These are phyloP conservation scores for Nibea coibor DNA, from an alignment of 2,113 vertebrate species.

Conservation along the genomic window DNA sequence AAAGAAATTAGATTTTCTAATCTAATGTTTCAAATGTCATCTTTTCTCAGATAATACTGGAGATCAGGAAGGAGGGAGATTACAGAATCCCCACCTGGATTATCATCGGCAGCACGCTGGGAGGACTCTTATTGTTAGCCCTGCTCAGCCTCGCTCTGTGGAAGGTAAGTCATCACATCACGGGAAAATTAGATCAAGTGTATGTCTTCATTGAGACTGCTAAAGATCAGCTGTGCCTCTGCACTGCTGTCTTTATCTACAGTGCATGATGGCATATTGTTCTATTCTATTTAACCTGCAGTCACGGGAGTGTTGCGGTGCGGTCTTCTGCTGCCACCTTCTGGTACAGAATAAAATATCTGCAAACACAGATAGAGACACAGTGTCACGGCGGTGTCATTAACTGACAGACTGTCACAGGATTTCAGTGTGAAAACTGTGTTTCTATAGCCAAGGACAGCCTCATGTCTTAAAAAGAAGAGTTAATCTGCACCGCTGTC, in stretches of 20 bases:
- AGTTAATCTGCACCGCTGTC: background rate
- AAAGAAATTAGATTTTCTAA: background rate
- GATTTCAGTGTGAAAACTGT: background rate
- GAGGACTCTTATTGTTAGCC: constrained; percentile 93
- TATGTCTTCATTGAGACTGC: background rate
- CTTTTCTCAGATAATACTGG: constrained; percentile 86
- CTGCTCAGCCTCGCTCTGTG: constrained; percentile 92
- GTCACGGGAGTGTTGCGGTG: background rate
- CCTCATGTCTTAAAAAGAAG: background rate
- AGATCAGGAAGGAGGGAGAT: constrained; percentile 93
- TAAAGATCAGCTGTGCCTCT: background rate
- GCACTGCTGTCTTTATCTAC: background rate
- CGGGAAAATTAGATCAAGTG: no score
- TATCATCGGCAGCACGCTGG: constrained; percentile 92
- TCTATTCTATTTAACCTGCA: background rate
- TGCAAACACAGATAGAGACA: background rate
- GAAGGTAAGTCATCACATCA: constrained; percentile 85
- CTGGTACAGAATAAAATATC: constrained; percentile 4
- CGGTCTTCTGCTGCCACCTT: background rate
- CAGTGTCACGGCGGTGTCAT: no score
- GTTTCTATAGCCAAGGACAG: background rate
- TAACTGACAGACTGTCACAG: background rate
- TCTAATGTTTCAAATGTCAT: background rate
- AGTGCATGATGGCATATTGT: background rate
- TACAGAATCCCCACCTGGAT: constrained; percentile 94